Base-by-base conservation (phyloP, 2,797 vertebrate species). In the Enteromius trimaculatus region DNA sequence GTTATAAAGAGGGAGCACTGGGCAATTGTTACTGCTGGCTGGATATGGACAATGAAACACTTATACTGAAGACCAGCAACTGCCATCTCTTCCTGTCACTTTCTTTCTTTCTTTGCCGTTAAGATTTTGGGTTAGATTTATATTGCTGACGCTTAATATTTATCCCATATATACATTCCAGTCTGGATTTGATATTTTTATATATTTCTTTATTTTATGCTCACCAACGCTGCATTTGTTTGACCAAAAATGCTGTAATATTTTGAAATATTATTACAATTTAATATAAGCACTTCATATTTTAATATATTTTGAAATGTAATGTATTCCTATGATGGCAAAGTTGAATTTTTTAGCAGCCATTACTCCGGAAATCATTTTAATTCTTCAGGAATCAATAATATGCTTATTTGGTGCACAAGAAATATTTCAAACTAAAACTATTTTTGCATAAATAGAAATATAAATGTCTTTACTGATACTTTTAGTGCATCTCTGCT, bases 31-130 rank as follows among this genome's bases (percentile, higher is more conserved):
- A 87, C 86, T 87, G 86, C 76, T 90, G 88, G 91, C 80, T 88
- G 84, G 84, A 84, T 89, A 66, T 84, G 86, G 85, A 91, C 90
- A 91, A 89, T 87, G 84, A 65, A 51, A 72, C 92, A 92, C 92
- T 81, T 95, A 93, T 95, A 89, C 88, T 86, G 90, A 88, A 83
- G 26, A 84, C 83, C 86, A 89, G 87, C 86, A 91, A 81, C 89
- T 93, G 94, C 92, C 93, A 94, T 93, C 84, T 93, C 94, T 92
- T 92, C 93, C 88, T 79, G 71, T 85, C 81, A 78, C 79, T 34
- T 65, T 37, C 64, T 66, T 65, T 64, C 62, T 31, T 66, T 74
- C 44, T 1, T 72, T 29, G 10, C 17, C 47, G 10, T 51, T 49
- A 70, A 53, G 4, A 53, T 74, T 74, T 37, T n/a, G 17, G 5